These are phyloP conservation scores for Rhyacichthys aspro DNA, from an alignment of 2,797 vertebrate species.

Conservation along the genomic window DNA sequence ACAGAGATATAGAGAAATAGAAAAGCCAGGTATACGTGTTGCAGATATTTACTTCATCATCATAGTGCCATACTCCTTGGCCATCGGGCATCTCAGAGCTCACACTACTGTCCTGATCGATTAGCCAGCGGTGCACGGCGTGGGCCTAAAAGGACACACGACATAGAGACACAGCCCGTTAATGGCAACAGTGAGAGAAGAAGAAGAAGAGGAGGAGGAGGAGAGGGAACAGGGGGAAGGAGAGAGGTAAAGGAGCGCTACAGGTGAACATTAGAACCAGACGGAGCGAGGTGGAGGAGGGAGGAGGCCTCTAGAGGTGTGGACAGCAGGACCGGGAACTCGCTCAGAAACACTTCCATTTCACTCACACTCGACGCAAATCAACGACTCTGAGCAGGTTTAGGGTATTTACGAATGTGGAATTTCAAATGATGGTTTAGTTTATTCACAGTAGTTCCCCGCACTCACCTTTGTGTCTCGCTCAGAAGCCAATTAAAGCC, in stretches of 20 bases:
- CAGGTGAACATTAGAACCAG: constrained; percentile 56
- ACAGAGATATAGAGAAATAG: constrained; percentile 64
- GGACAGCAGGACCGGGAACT: too few species aligned
- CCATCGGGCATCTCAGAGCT: constrained; percentile 87
- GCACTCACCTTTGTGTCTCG: too few species aligned
- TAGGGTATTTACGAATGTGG: too few species aligned
- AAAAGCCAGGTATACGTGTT: constrained; percentile 84
- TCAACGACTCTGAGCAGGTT: too few species aligned
- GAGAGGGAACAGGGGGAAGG: constrained; percentile 17
- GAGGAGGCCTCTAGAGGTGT: constrained; percentile 15
- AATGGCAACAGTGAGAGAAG: constrained; percentile 73
- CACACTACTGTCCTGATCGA: constrained; percentile 89
- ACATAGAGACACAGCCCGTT: constrained; percentile 86
- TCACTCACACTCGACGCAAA: too few species aligned
- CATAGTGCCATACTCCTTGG: constrained; percentile 88
- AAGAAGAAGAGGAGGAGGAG: constrained; percentile 49
- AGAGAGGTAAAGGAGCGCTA: constrained; percentile 39
- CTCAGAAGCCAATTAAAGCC: too few species aligned
- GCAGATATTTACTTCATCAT: constrained; percentile 90
- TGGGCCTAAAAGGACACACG: constrained; percentile 87
- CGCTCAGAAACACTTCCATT: too few species aligned
- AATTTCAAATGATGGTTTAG: too few species aligned
- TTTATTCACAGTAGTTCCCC: too few species aligned
- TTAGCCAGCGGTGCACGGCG: constrained; percentile 87
- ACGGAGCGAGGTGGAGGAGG: constrained; percentile 52